Base-by-base conservation (phyloP, 2,888 invertebrate species). In the Drosophila bunnanda region DNA sequence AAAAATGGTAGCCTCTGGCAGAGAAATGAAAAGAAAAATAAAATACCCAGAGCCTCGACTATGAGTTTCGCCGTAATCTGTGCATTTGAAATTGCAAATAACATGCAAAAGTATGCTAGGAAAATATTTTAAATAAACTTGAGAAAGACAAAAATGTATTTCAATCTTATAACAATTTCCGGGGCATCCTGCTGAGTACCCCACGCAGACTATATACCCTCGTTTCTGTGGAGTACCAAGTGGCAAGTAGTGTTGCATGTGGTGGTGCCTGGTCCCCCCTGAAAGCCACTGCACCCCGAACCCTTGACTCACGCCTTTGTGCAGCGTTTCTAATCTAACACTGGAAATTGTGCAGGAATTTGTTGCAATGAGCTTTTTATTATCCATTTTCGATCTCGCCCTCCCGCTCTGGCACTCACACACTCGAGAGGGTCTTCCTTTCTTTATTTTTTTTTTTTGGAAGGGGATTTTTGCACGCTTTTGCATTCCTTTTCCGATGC, bases 291-390 rank as follows among this genome's bases (percentile, higher is more conserved):
- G 44, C 52, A 36, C 17, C 34, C 41, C 20, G 30, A 12, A 9
- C 32, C 15, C 41, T 46, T 36, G 68, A 50, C 59, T 43, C 41
- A n/a, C 56, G 62, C 67, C 55, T 66, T 62, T 68, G 58, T 61
- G 59, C 74, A 74, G 55, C 75, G 77, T 75, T 88, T 85, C 89
- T 85, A 85, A 85, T 85, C 84, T 83, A 80, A 87, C 89, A 83
- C 81, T 67, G 89, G 81, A 85, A 89, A 89, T 87, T 87, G 84
- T 75, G 82, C 76, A 79, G 87, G 88, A 89, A 87, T 87, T 85
- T 83, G 82, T 89, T 83, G 89, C 89, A 85, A 85, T 89, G 89
- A 85, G 88, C 85, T 89, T 85, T 85, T 85, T 89, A 85, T 81
- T 85, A 89, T 85, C 88, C 85, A 75, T 84, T 84, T 83, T 81